Evolutionary conservation across 2,797 vertebrate species (phyloP), one percentile per base, ranked within the genome.

Genomic region (Hirundo rustica): DNA sequence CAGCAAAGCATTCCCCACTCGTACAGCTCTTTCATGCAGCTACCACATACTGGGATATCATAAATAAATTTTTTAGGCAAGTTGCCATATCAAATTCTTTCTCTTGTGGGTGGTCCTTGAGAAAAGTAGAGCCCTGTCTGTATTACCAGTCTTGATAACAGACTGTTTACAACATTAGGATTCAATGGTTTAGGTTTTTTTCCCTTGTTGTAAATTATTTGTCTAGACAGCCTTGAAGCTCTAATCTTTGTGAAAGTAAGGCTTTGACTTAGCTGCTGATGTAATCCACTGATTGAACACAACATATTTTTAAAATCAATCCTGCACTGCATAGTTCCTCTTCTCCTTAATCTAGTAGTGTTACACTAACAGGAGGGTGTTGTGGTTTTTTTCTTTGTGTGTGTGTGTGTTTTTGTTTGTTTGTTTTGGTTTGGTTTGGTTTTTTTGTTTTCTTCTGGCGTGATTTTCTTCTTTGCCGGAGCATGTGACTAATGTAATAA

Each of bases 61-160:
- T 40, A 89, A 91, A 91, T 58, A 88, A 74, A 55, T 51, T 92
- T 93, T 90, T 91, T 83, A 86, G 92, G 86, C 92, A 84, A 89
- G 58, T 13, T 80, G 84, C 88, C 83, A 66, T 84, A 96, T 92
- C 68, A 81, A 74, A 95, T 95, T 93, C 85, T 94, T 91, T 91
- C 67, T 81, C 47, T 83, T 64, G 71, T 50, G 79, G 85, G 94
- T 96, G 94, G 94, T 90, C 95, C 70, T 51, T 23, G 60, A 87
- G 88, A 96, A 93, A 91, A 96, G 83, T 48, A 92, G 45, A 36
- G 25, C 38, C 60, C 45, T 93, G 74, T 88, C 54, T 85, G 57
- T 73, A 57, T 38, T 80, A 57, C 65, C 61, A 82, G 57, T 45
- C 85, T 91, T 92, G 93, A 95, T 96, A 96, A 91, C 72, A 93